These are phyloP conservation scores for Sinella curviseta DNA, from an alignment of 1,140 invertebrate species.

Conservation along the genomic window DNA sequence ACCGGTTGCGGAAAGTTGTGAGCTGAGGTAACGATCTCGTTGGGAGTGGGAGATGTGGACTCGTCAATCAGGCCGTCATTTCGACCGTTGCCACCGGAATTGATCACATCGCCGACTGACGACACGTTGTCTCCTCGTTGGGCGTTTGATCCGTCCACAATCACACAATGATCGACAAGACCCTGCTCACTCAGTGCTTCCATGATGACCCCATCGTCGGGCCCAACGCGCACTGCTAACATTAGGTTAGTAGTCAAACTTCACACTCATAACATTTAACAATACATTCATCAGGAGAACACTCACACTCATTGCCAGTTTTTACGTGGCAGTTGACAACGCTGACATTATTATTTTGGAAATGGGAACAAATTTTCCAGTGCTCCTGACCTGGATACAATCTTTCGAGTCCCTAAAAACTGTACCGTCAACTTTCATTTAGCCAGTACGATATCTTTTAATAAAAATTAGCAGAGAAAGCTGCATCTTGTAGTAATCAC, in stretches of 20 bases:
- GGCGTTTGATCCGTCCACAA: not conserved
- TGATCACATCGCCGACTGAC: not conserved
- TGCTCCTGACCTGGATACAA: no score
- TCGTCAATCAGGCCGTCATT: not conserved
- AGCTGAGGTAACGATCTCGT: not conserved
- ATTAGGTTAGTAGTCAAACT: not conserved
- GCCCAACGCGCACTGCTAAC: constrained; percentile 9
- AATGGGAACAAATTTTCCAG: no score
- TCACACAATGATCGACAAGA: constrained; percentile 23
- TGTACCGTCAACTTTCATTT: no score
- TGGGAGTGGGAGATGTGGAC: not conserved
- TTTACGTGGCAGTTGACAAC: no score
- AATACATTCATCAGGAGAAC: not conserved
- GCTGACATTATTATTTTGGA: no score
- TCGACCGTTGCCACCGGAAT: not conserved
- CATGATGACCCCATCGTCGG: constrained; percentile 24
- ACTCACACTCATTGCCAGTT: no score
- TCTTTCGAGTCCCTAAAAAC: no score
- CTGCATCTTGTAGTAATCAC: no score
- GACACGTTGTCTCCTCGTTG: not conserved
- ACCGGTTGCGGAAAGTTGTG: constrained; percentile 3
- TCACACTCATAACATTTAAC: not conserved
- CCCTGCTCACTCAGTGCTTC: constrained; percentile 15
- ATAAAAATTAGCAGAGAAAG: no score
- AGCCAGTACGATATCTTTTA: no score